Base-by-base conservation (phyloP, 2,888 invertebrate genomes). In the Clivina fossor region DNA sequence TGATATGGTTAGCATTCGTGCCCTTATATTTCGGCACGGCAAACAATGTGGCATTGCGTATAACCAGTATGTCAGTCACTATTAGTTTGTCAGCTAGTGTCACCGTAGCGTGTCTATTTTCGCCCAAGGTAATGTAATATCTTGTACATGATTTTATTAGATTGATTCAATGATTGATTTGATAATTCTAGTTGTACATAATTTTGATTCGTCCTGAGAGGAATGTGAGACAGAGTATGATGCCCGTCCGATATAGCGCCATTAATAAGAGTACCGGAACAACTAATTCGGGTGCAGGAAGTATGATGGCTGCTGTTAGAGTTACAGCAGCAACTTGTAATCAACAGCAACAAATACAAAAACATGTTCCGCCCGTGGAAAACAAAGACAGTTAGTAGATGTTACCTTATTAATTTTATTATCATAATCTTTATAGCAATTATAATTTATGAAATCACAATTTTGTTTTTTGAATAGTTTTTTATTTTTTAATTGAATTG, bases 1-100 rank as follows among this genome's bases (percentile, higher is more conserved):
- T 96, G 61, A 95, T 97, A 70, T 98, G 98, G 98, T 78, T 95
- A 62, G 98, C 98, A 15, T 98, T 98, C 75, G 93, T 98, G 54
- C 95, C 97, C 4, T 82, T 98, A 44, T 97, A 97, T 77, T 96
- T 97, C 73, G 95, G 95, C 60, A 96, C 95, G 1, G 93, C 90
- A 58, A 91, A 88, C 69, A 93, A 94, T 76, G 92, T 94, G 60
- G 90, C 92, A 8, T 79, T 96, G 58, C 82, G 96, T 58, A 90
- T 95, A 71, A 94, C 93, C 64, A 93, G 93, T 72, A 93, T 96
- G 90, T 93, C 93, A 51, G 91, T 95, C 67, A 93, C 95, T 64
- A 94, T 96, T 71, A 93, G 92, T 59, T 81, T 97, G 62, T 93
- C 93, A 65, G 95, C 94, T 61, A 92, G 92, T 64, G 95, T 96